Percentiles rank a stretch among this genome's conserved stretches.
These are phyloP conservation scores for Lepilemur ruficaudatus DNA, from an alignment of 2,797 vertebrate genomes.

Conservation along the genomic window DNA sequence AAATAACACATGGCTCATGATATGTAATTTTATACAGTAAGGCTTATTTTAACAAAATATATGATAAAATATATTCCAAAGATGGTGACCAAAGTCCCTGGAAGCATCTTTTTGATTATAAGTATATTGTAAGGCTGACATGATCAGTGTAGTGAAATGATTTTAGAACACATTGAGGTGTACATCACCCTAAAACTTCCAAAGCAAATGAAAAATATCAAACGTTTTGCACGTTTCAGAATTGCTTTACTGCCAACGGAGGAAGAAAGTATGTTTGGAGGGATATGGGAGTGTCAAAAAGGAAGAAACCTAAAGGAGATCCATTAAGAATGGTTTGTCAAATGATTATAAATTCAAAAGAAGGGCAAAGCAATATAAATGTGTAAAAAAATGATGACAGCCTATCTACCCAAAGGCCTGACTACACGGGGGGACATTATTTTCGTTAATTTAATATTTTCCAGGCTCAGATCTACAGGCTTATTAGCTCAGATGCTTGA, in stretches of 20 bases:
- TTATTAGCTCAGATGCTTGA: background rate
- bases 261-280: background rate
- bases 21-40: background rate
- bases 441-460: background rate
- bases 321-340: background rate
- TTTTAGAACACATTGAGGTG: background rate
- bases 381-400: background rate
- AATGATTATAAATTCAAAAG: conserved; percentile 20
- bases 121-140: background rate
- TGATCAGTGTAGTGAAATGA: background rate
- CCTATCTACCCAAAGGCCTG: background rate
- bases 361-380: background rate
- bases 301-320: background rate
- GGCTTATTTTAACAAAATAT: background rate
- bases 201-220: background rate
- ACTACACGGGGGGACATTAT: background rate
- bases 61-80: background rate
- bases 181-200: background rate
- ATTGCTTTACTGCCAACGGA: background rate
- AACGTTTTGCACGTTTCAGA: background rate
- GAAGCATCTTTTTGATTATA: background rate
- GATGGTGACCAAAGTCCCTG: background rate
- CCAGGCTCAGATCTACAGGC: background rate
- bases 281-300: background rate
- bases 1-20: conserved; percentile 1